These are phyloP conservation scores for Chrysopa pallens DNA, from an alignment of 1,140 invertebrate species.

Conservation along the genomic window DNA sequence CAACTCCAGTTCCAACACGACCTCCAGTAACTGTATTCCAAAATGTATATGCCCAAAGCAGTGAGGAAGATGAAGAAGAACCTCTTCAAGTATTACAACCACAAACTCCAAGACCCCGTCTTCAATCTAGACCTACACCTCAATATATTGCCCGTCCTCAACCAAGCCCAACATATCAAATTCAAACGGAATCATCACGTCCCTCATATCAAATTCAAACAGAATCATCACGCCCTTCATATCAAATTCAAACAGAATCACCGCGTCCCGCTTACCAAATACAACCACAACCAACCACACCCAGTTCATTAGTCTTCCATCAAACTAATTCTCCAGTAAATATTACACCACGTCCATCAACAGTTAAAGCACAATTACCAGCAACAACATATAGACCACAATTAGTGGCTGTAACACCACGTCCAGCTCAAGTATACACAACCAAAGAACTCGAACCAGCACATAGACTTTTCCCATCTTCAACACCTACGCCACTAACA, in stretches of 20 bases:
- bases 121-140: slow-evolving; percentile 11
- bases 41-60: slow-evolving; percentile 37
- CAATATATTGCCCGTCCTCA: slow-evolving; percentile 26
- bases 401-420: slow-evolving; percentile 32
- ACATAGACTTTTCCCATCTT: slow-evolving; percentile 9
- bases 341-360: slow-evolving; percentile 27
- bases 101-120: slow-evolving; percentile 13
- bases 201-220: slow-evolving; percentile 18
- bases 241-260: slow-evolving; percentile 15
- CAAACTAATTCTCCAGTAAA: slow-evolving; percentile 22
- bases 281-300: slow-evolving; percentile 19
- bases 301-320: slow-evolving; percentile 21
- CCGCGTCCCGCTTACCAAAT: slow-evolving; percentile 15
- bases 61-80: slow-evolving; percentile 35
- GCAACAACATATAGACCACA: slow-evolving; percentile 45
- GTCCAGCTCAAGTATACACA: slow-evolving; percentile 32
- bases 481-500: slow-evolving; percentile 24
- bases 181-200: slow-evolving; percentile 7
- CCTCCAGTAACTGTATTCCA: slow-evolving; percentile 45
- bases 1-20: slow-evolving; percentile 28
- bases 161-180: slow-evolving; percentile 16
- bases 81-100: slow-evolving; percentile 31
- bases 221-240: slow-evolving; percentile 13
- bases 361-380: slow-evolving; percentile 30
- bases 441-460: slow-evolving; percentile 23